Evolutionary conservation across 2,113 vertebrate species (phyloP).

Genomic region (Bungarus multicinctus): DNA sequence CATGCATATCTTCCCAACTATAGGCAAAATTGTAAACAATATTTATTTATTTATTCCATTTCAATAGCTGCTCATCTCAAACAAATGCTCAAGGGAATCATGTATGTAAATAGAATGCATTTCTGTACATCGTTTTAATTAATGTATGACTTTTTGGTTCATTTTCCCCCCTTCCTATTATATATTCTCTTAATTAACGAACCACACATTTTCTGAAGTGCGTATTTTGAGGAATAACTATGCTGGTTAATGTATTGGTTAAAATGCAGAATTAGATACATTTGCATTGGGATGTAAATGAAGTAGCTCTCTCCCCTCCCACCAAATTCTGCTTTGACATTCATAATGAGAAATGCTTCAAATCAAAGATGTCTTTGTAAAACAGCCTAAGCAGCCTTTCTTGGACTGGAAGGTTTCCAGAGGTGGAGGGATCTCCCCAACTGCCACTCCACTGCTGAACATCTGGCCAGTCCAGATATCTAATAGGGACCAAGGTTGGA

Average conservation of each 20-base stretch:
- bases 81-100: not conserved
- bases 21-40: not conserved
- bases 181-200: not conserved
- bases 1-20: not conserved
- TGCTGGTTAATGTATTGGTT: not conserved
- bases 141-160: not conserved
- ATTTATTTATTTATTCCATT: not conserved
- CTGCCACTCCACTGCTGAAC: not conserved
- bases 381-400: not conserved
- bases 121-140: not conserved
- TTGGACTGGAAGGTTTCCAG: not conserved
- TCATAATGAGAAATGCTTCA: not conserved
- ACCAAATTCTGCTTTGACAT: not conserved
- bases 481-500: not conserved
- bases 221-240: not conserved
- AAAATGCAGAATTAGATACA: not conserved
- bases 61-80: not conserved
- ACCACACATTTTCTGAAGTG: not conserved
- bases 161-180: not conserved
- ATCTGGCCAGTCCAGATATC: not conserved
- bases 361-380: not conserved
- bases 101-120: not conserved
- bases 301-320: not conserved
- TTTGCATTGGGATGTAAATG: not conserved
- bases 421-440: not conserved